A percentile compares a stretch with the other conserved stretches of the same genome.
phyloP scores from a whole-genome alignment of 2,888 invertebrate species.

The Julus scandinavius region DNA sequence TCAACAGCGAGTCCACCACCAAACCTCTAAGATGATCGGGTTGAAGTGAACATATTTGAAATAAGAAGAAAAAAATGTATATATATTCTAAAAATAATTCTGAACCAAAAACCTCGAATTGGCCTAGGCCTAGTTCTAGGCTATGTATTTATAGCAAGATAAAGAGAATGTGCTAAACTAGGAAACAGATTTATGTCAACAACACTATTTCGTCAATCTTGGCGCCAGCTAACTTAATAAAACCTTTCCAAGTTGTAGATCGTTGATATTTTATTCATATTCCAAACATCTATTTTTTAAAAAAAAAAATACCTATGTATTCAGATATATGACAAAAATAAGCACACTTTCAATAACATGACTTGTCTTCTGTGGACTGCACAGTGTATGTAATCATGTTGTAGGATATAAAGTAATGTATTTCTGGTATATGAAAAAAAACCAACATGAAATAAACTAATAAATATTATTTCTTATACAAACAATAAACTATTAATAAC shows the following conservation, averaged over 20 bases:
- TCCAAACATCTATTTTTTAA: background rate
- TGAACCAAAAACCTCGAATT: background rate
- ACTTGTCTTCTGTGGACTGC: too few species aligned
- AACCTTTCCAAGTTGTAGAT: background rate
- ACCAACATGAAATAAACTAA: too few species aligned
- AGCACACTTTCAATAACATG: too few species aligned
- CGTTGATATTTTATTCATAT: background rate
- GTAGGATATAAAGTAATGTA: too few species aligned
- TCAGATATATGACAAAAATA: too few species aligned
- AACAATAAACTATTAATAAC: too few species aligned
- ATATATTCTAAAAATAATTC: background rate
- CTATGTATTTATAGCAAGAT: background rate
- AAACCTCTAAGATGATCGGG: background rate
- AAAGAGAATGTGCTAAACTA: background rate
- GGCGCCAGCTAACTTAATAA: background rate
- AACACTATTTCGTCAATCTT: background rate
- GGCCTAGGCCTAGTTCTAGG: constrained; percentile 38
- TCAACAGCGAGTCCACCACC: background rate
- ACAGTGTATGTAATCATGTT: too few species aligned
- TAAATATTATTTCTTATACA: too few species aligned
- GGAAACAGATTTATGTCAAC: background rate
- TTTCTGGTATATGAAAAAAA: too few species aligned
- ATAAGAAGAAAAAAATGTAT: background rate
- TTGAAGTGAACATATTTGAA: background rate
- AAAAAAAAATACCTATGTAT: too few species aligned